Percentiles rank a stretch among this genome's conserved stretches.
Conservation (phyloP, 2,113 vertebrate species). For the Morone saxatilis region DNA sequence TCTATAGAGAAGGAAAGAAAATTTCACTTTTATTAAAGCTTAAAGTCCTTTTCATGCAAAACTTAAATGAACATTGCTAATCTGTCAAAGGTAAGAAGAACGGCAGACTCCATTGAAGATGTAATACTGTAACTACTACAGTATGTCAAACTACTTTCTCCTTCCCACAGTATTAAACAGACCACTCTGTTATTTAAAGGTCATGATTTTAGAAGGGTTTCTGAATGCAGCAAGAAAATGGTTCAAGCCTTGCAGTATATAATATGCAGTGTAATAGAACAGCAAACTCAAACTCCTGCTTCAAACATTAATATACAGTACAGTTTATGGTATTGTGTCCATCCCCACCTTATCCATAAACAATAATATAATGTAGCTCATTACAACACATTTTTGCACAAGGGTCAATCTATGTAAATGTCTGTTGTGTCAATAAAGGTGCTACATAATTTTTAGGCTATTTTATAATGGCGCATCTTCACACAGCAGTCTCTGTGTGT, state of each 20-base stretch:
- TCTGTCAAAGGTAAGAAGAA: conserved; percentile 14
- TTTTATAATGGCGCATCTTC: neutral
- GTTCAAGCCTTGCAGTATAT: neutral
- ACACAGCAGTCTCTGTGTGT: neutral
- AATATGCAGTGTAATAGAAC: neutral
- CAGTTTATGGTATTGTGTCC: neutral
- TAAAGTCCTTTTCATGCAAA: conserved; percentile 10
- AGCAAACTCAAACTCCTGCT: neutral
- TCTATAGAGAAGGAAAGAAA: conserved; percentile 7
- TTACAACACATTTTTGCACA: neutral
- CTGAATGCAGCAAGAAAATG: neutral
- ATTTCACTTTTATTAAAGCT: conserved; percentile 9
- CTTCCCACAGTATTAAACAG: neutral
- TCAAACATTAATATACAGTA: neutral
- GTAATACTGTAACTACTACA: neutral
- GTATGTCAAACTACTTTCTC: no score
- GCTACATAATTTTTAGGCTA: neutral
- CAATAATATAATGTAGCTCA: neutral
- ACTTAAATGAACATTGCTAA: conserved; percentile 18
- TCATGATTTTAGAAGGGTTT: neutral
- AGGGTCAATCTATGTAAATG: neutral
- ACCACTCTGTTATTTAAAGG: conserved; percentile 10
- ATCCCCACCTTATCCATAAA: neutral
- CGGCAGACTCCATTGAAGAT: conserved; percentile 1
- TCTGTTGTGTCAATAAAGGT: neutral